Evolutionary conservation across 2,113 vertebrate species (phyloP).

Genomic region (Fulica atra): DNA sequence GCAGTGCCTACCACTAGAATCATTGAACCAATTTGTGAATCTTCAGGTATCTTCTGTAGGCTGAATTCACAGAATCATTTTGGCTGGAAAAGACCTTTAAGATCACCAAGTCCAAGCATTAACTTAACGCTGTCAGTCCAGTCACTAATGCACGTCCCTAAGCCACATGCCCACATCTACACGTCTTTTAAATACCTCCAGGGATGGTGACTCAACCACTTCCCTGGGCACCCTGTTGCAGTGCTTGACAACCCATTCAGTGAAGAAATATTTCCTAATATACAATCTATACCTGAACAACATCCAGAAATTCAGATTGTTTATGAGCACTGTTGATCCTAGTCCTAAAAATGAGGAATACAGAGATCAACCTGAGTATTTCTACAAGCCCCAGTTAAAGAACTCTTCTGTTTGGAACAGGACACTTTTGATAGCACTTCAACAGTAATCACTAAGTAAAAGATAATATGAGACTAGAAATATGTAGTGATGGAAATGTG

Average conservation of each 20-base stretch:
- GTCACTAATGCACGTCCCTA: too few relatives aligned
- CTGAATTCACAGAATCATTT: background rate
- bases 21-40: background rate
- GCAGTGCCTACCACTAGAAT: background rate
- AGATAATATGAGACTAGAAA: background rate
- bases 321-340: background rate
- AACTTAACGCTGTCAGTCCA: too few relatives aligned
- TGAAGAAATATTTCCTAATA: too few relatives aligned
- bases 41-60: background rate
- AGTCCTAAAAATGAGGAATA: background rate
- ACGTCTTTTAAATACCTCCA: too few relatives aligned
- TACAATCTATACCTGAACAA: background rate
- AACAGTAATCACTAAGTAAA: background rate
- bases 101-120: too few relatives aligned
- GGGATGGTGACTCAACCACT: too few relatives aligned
- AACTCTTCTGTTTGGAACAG: background rate
- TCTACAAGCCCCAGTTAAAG: background rate
- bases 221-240: too few relatives aligned
- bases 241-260: too few relatives aligned
- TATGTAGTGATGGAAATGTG: background rate
- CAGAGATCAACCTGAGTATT: background rate
- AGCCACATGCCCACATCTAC: too few relatives aligned
- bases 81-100: too few relatives aligned
- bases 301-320: background rate
- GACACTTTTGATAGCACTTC: background rate